A percentile compares a stretch with the other conserved stretches of the same genome.
phyloP scores from a whole-genome alignment of 2,797 vertebrate species.

The Gallinago solitaria region DNA sequence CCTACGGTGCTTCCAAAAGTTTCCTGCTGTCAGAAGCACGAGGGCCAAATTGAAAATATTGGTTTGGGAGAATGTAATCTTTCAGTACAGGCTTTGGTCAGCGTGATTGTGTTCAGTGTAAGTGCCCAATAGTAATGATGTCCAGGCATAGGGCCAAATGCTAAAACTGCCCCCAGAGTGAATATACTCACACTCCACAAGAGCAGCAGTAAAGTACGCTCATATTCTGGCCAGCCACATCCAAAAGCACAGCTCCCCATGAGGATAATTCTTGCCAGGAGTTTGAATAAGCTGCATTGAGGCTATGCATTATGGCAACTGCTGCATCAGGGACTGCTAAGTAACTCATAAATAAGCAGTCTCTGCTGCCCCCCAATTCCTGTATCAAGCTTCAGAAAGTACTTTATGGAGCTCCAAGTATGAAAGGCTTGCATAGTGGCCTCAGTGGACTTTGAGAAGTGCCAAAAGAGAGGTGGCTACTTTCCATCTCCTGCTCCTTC shows the following conservation, averaged over 20 bases:
- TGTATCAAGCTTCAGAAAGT: background rate
- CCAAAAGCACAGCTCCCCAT: background rate
- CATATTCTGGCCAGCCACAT: background rate
- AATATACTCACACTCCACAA: slow-evolving; percentile 47
- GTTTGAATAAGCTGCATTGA: slow-evolving; percentile 37
- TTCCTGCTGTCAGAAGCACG: background rate
- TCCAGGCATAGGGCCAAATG: slow-evolving; percentile 57
- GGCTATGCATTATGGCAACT: slow-evolving; percentile 16
- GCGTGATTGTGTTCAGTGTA: background rate
- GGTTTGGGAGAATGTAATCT: slow-evolving; percentile 61
- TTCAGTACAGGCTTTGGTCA: slow-evolving; percentile 58
- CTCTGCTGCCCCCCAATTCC: background rate
- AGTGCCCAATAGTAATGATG: slow-evolving; percentile 65
- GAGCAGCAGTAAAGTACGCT: slow-evolving; percentile 41
- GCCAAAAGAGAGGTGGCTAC: slow-evolving; percentile 37
- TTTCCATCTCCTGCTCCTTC: slow-evolving; percentile 35
- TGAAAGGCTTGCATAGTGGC: background rate
- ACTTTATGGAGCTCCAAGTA: background rate
- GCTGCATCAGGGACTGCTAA: background rate
- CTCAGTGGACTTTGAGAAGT: background rate
- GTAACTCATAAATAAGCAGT: slow-evolving; percentile 41
- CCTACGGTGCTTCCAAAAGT: slow-evolving; percentile 9
- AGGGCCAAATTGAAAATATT: slow-evolving; percentile 53
- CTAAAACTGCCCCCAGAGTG: slow-evolving; percentile 62
- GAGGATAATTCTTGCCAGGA: slow-evolving; percentile 50